A percentile compares a stretch with the other conserved stretches of the same genome.
These are phyloP conservation scores for Cyclura pinguis DNA, from an alignment of 2,797 vertebrate genomes.

Conservation along the genomic window DNA sequence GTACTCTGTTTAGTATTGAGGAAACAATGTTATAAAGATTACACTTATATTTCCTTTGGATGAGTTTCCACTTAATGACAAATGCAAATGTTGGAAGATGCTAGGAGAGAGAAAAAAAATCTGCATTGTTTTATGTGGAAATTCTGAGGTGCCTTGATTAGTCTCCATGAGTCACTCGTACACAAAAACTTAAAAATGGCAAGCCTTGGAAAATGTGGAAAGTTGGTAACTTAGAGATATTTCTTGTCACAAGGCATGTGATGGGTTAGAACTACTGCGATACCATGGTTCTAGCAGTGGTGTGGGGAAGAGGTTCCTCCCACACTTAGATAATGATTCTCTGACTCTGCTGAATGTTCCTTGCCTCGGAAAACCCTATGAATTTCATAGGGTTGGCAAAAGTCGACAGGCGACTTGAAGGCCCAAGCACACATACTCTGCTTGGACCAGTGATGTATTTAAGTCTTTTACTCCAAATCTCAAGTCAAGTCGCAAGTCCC, in stretches of 20 bases:
- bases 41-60: constrained; percentile 52
- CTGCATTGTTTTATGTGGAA: constrained; percentile 65
- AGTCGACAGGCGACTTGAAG: too few relatives aligned
- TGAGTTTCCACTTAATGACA: constrained; percentile 67
- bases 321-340: background rate
- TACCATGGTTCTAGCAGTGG: background rate
- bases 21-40: constrained; percentile 55
- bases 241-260: background rate
- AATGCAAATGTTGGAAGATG: constrained; percentile 74
- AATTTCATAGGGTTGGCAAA: too few relatives aligned
- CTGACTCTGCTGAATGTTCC: background rate
- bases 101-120: constrained; percentile 43
- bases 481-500: too few relatives aligned
- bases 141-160: constrained; percentile 70
- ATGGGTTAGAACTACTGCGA: too few relatives aligned
- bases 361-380: too few relatives aligned
- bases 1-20: constrained; percentile 63
- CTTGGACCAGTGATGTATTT: too few relatives aligned
- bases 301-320: background rate
- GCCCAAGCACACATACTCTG: background rate
- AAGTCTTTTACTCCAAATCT: too few relatives aligned
- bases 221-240: constrained; percentile 48
- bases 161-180: constrained; percentile 73
- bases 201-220: constrained; percentile 32
- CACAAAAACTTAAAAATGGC: constrained; percentile 67